phyloP scores from a whole-genome alignment of 1,140 invertebrate genomes.

The Nasonia giraulti region DNA sequence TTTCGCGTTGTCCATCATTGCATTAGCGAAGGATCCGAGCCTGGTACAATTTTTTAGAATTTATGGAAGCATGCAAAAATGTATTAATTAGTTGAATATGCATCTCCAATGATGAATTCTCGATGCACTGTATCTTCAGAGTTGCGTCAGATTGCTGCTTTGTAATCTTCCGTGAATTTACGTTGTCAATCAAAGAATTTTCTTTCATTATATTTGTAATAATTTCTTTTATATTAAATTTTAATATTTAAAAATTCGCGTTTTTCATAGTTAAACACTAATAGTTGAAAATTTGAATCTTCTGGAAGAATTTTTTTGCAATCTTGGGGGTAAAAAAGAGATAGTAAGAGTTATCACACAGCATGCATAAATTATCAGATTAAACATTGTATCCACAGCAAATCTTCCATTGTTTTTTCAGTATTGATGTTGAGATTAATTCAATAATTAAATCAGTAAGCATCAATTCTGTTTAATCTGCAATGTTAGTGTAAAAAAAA shows the following conservation, averaged over 20 bases:
- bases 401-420: neutral
- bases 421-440: neutral
- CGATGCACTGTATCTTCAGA: neutral
- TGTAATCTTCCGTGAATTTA: neutral
- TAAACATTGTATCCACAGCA: neutral
- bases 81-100: neutral
- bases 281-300: neutral
- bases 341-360: neutral
- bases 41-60: neutral
- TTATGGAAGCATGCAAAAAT: neutral
- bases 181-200: no score
- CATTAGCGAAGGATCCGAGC: neutral
- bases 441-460: neutral
- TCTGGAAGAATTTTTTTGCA: neutral
- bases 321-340: neutral
- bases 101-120: neutral
- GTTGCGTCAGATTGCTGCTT: neutral
- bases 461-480: neutral
- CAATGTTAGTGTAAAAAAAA: neutral
- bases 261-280: neutral
- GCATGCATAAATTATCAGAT: slow-evolving; percentile 4
- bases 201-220: no score
- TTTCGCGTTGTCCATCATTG: neutral
- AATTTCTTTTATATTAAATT: no score
- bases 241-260: no score